phyloP scores from a whole-genome alignment of 2,888 invertebrate species.

The Syrphus vitripennis region DNA sequence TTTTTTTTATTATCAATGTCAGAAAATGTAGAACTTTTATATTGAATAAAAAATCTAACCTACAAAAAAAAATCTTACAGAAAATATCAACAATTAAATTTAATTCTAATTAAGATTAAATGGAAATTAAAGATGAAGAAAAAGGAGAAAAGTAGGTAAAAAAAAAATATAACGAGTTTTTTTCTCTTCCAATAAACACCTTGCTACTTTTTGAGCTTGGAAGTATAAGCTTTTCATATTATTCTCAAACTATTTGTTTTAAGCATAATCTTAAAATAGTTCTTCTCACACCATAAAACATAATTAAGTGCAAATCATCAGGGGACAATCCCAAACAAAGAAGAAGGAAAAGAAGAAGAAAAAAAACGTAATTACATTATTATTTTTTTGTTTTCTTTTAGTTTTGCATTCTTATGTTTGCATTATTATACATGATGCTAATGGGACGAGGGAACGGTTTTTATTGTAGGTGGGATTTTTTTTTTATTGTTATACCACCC shows the following conservation, averaged over 20 bases:
- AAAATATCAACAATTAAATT: not conserved
- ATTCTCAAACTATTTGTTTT: not conserved
- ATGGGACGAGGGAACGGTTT: slow-evolving; percentile 34
- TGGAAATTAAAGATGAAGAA: not conserved
- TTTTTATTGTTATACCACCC: slow-evolving; percentile 5
- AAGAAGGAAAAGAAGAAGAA: too few relatives aligned
- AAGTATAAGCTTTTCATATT: not conserved
- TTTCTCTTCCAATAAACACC: not conserved
- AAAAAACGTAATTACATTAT: slow-evolving; percentile 46
- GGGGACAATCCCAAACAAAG: not conserved
- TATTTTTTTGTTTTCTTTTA: slow-evolving; percentile 21
- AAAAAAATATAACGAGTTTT: not conserved
- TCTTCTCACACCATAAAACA: not conserved
- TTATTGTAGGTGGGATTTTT: slow-evolving; percentile 4
- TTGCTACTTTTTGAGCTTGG: not conserved
- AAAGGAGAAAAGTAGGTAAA: not conserved
- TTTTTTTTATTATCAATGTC: too few relatives aligned
- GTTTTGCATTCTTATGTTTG: not conserved
- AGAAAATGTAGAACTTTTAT: too few relatives aligned
- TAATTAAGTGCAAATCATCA: slow-evolving; percentile 18
- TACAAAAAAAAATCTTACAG: not conserved
- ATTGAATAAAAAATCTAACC: too few relatives aligned
- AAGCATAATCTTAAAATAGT: not conserved
- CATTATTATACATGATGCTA: slow-evolving; percentile 15
- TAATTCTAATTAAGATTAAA: not conserved